Conservation (phyloP, 2,797 vertebrate genomes). For the Platyrinchus mystaceus region DNA sequence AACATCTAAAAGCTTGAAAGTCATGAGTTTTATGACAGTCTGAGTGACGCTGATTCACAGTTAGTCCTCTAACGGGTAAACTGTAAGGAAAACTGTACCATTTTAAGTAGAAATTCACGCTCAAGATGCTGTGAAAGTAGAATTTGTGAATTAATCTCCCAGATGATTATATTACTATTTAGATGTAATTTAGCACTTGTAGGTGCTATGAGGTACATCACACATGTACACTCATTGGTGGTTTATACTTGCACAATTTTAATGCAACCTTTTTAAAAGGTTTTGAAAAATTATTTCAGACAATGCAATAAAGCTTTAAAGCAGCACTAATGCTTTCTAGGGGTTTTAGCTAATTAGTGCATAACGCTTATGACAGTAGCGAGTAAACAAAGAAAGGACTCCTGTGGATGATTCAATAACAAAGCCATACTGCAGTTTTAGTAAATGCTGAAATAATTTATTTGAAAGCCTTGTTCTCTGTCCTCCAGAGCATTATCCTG, state of each 20-base stretch:
- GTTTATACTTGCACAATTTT: background rate
- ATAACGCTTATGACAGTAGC: background rate
- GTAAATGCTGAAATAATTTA: slow-evolving; percentile 35
- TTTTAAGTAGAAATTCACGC: background rate
- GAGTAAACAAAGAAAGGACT: background rate
- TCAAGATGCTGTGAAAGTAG: background rate
- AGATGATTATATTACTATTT: background rate
- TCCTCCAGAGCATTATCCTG: background rate
- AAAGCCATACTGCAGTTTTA: background rate
- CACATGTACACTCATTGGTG: background rate
- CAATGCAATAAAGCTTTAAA: background rate
- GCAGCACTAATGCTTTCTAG: background rate
- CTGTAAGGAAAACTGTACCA: background rate
- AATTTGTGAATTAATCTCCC: background rate
- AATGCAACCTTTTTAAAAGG: background rate
- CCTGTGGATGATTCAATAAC: background rate
- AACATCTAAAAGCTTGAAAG: background rate
- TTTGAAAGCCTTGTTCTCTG: slow-evolving; percentile 14
- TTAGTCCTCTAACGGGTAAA: background rate
- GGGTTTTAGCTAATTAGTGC: background rate
- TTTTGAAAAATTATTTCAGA: background rate
- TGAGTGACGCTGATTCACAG: background rate
- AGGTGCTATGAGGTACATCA: background rate
- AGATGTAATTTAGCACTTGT: background rate
- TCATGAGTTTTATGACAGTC: background rate